Evolutionary conservation across 2,113 vertebrate species (phyloP).

Genomic region (Gymnorhina tibicen): DNA sequence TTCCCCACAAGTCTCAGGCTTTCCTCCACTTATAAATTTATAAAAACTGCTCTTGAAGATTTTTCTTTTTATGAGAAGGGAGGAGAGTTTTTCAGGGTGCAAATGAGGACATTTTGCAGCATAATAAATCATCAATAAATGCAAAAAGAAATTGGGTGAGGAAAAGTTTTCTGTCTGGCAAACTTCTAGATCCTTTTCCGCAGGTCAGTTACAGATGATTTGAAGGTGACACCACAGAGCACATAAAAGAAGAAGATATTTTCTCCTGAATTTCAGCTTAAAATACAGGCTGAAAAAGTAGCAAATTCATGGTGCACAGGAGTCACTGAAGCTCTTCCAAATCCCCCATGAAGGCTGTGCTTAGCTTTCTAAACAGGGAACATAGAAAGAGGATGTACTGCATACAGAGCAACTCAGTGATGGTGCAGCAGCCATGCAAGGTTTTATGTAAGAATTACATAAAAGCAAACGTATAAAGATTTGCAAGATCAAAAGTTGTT

Average conservation of each 20-base stretch:
- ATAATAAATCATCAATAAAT: slow-evolving; percentile 27
- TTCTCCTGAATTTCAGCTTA: not conserved
- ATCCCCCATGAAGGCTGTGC: not conserved
- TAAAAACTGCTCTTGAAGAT: not conserved
- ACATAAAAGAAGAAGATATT: not conserved
- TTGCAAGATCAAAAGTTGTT: slow-evolving; percentile 34
- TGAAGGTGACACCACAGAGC: slow-evolving; percentile 14
- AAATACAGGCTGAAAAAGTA: not conserved
- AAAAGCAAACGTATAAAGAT: not conserved
- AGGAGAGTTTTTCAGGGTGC: not conserved
- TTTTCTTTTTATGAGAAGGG: not conserved
- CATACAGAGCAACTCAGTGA: not conserved
- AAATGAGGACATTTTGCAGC: not conserved
- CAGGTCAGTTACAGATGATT: not conserved
- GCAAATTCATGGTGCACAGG: not conserved
- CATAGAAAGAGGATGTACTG: not conserved
- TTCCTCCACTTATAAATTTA: not conserved
- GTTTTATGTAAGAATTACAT: not conserved
- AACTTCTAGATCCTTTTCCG: not conserved
- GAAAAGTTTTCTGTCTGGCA: not conserved
- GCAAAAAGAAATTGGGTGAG: not conserved
- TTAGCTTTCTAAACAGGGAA: not conserved
- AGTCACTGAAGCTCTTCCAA: not conserved
- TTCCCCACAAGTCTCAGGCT: not conserved
- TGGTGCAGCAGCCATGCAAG: not conserved